phyloP scores from a whole-genome alignment of 2,797 vertebrate species.

The Nothura maculosa region DNA sequence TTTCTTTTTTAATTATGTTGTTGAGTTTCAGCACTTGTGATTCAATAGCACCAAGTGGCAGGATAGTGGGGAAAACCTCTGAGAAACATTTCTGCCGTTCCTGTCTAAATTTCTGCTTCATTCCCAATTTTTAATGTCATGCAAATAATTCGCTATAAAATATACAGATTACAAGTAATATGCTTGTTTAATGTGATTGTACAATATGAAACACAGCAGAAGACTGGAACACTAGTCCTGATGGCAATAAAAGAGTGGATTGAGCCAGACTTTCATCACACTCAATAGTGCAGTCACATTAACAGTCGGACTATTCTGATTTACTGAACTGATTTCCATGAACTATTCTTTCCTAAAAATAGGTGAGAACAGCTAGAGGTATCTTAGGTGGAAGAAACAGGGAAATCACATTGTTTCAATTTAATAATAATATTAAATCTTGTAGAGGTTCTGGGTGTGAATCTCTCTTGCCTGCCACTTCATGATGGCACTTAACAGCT shows the following conservation, averaged over 20 bases:
- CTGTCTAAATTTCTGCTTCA: background rate
- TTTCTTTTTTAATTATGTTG: background rate
- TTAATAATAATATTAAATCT: background rate
- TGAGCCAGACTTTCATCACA: background rate
- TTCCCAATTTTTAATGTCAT: background rate
- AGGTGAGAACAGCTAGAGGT: background rate
- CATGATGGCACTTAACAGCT: background rate
- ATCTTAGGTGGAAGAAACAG: background rate
- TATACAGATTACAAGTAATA: background rate
- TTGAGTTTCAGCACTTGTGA: background rate
- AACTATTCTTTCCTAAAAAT: background rate
- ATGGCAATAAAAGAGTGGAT: background rate
- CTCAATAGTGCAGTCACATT: background rate
- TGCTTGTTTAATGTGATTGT: background rate
- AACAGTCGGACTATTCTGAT: background rate
- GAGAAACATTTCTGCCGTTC: background rate
- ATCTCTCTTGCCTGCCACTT: background rate
- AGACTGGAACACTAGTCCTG: background rate
- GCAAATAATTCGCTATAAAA: background rate
- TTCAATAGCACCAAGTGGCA: background rate
- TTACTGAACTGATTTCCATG: background rate
- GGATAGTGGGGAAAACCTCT: background rate
- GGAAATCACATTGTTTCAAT: background rate
- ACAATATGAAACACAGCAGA: background rate
- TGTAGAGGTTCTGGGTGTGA: background rate